Conservation (phyloP, 2,888 invertebrate species). For the Cyrtodaria siliqua region DNA sequence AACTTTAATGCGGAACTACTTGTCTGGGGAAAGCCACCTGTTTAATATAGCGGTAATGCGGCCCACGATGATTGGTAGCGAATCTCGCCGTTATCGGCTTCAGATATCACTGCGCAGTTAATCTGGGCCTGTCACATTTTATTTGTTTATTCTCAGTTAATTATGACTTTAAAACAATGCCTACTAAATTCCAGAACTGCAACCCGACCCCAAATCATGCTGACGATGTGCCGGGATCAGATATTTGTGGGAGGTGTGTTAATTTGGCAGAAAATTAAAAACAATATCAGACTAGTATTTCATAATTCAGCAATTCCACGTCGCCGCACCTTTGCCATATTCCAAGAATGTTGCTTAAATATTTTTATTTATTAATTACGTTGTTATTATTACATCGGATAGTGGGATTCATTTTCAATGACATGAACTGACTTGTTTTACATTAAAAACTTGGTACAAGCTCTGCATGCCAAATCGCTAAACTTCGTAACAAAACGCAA, state of each 20-base stretch:
- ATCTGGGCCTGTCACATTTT: conserved; percentile 57
- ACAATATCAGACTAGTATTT: too few relatives aligned
- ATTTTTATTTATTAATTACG: too few relatives aligned
- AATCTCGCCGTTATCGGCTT: conserved; percentile 29
- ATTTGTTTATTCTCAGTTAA: conserved; percentile 61
- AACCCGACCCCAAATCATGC: conserved; percentile 25
- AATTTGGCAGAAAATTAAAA: neutral
- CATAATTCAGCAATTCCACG: too few relatives aligned
- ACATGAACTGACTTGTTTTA: too few relatives aligned
- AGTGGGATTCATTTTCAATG: too few relatives aligned
- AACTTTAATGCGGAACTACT: conserved; percentile 17
- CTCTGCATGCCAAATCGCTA: too few relatives aligned
- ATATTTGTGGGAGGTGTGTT: conserved; percentile 35
- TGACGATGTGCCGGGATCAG: conserved; percentile 38
- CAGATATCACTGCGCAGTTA: conserved; percentile 48
- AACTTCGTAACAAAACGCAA: too few relatives aligned
- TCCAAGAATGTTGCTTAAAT: too few relatives aligned
- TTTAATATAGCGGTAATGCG: conserved; percentile 36
- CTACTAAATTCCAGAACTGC: conserved; percentile 40
- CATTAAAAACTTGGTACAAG: too few relatives aligned
- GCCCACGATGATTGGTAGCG: conserved; percentile 58
- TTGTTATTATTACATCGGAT: too few relatives aligned
- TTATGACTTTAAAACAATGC: conserved; percentile 61
- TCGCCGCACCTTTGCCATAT: too few relatives aligned
- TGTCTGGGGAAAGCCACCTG: conserved; percentile 45